Evolutionary conservation across 2,797 vertebrate species (phyloP).

Genomic region (Sebastes iracundus): DNA sequence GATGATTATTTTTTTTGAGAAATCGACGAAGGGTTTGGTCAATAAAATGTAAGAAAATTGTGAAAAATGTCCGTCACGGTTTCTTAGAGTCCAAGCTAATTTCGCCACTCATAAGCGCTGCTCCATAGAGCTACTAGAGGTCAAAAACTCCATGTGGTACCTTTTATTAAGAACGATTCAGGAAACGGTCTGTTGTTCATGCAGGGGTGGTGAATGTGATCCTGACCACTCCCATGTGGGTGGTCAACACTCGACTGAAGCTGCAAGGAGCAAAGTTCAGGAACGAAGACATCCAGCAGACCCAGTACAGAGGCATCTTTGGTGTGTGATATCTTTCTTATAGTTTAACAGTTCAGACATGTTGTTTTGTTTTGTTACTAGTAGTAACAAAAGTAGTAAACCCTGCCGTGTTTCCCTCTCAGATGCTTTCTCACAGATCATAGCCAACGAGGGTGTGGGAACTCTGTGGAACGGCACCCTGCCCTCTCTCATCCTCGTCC

Average conservation of each 20-base stretch:
- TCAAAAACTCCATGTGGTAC: neutral
- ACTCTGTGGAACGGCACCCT: constrained; percentile 85
- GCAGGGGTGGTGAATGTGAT: constrained; percentile 85
- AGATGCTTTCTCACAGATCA: constrained; percentile 87
- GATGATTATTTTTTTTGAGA: rapidly evolving
- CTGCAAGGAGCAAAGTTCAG: constrained; percentile 87
- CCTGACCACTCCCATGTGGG: constrained; percentile 88
- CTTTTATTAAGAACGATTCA: neutral
- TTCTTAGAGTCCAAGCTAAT: too few relatives aligned
- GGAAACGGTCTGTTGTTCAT: neutral
- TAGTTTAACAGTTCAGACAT: neutral
- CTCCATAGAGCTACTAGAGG: neutral
- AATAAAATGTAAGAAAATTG: too few relatives aligned
- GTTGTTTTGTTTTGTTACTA: neutral
- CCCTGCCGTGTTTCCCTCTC: neutral
- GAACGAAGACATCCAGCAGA: constrained; percentile 84
- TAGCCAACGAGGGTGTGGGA: constrained; percentile 78
- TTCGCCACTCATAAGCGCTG: neutral
- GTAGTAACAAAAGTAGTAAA: neutral
- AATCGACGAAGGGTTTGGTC: rapidly evolving
- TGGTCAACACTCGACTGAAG: constrained; percentile 88
- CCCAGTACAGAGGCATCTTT: constrained; percentile 85
- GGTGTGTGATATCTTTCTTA: constrained; percentile 59
- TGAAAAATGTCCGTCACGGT: too few relatives aligned
- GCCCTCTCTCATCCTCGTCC: constrained; percentile 85